A percentile compares a stretch with the other conserved stretches of the same genome.
phyloP scores from a whole-genome alignment of 92 coral and sea anemone species.

The Metridium senile region DNA sequence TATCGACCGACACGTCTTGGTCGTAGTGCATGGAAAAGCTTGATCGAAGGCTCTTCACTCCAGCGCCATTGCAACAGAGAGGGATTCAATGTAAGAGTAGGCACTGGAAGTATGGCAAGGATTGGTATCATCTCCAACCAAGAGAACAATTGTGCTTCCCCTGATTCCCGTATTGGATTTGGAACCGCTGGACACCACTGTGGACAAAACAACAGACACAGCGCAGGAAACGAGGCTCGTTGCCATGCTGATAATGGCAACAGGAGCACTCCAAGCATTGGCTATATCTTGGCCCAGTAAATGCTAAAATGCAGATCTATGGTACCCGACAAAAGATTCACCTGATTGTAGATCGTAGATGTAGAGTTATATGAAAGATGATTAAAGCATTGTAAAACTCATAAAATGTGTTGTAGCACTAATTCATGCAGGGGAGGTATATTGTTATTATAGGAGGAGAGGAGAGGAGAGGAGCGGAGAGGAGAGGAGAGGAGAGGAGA shows the following conservation, averaged over 20 bases:
- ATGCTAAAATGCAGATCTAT: not conserved
- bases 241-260: slow-evolving; percentile 38
- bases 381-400: slow-evolving; percentile 1
- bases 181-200: slow-evolving; percentile 45
- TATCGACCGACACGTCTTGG: slow-evolving; percentile 11
- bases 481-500: too few species aligned
- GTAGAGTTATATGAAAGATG: not conserved
- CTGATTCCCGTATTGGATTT: slow-evolving; percentile 55
- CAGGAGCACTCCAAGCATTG: slow-evolving; percentile 23
- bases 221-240: slow-evolving; percentile 53
- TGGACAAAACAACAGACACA: slow-evolving; percentile 17
- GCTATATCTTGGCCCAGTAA: slow-evolving; percentile 30
- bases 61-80: slow-evolving; percentile 43
- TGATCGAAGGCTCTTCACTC: slow-evolving; percentile 43
- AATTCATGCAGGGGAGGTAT: too few species aligned
- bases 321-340: too few species aligned
- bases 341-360: not conserved
- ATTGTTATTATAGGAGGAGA: too few species aligned
- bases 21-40: slow-evolving; percentile 28
- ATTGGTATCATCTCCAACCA: slow-evolving; percentile 56
- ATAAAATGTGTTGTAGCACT: not conserved
- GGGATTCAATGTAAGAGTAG: slow-evolving; percentile 34
- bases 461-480: too few species aligned
- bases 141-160: slow-evolving; percentile 34
- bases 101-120: slow-evolving; percentile 24